Conservation (phyloP, 2,888 invertebrate species). For the Ochropacha duplaris region DNA sequence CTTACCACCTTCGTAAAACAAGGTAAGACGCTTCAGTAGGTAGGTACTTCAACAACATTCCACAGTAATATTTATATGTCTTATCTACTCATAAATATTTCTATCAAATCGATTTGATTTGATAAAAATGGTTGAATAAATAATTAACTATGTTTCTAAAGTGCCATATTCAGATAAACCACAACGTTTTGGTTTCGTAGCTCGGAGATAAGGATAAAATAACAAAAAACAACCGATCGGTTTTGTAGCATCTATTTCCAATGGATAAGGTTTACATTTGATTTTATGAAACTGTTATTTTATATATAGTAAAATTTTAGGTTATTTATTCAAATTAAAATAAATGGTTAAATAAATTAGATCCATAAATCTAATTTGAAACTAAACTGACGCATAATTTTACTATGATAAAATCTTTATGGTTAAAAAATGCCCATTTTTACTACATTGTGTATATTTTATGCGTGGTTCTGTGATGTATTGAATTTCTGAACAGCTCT, state of each 20-base stretch:
- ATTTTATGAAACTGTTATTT: background rate
- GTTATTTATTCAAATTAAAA: slow-evolving; percentile 35
- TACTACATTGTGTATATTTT: background rate
- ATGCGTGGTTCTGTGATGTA: background rate
- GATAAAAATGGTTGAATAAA: background rate
- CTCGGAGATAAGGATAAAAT: no score
- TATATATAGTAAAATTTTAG: slow-evolving; percentile 10
- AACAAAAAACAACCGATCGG: no score
- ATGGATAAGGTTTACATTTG: background rate
- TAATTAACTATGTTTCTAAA: background rate
- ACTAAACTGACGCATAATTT: background rate
- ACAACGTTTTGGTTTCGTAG: background rate
- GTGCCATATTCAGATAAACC: background rate
- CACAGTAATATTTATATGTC: background rate
- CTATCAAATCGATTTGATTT: background rate
- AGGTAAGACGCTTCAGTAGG: background rate
- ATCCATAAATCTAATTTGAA: slow-evolving; percentile 25
- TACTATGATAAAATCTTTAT: slow-evolving; percentile 3
- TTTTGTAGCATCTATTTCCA: background rate
- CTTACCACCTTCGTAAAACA: background rate
- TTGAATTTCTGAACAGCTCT: background rate
- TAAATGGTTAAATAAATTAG: slow-evolving; percentile 40
- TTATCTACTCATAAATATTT: background rate
- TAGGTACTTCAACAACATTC: background rate
- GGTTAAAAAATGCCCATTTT: background rate